Evolutionary conservation across 2,797 vertebrate species (phyloP).

Genomic region (Takifugu ocellatus): DNA sequence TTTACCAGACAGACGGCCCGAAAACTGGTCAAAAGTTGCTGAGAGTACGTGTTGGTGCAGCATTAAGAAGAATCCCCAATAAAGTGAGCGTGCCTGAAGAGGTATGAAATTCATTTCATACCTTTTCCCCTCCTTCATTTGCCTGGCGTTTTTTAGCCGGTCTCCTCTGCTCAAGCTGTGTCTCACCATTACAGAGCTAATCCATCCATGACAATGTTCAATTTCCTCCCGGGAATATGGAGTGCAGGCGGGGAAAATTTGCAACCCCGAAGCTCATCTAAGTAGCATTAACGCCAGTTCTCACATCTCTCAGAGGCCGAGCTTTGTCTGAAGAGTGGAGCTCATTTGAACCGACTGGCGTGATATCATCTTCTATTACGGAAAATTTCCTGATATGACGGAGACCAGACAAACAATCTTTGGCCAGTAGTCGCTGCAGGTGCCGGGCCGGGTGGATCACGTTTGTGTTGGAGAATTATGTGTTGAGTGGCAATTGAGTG

Average conservation of each 20-base stretch:
- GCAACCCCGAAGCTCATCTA: conserved; percentile 66
- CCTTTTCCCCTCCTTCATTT: conserved; percentile 83
- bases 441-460: conserved; percentile 10
- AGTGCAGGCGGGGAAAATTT: conserved; percentile 64
- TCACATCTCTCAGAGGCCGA: conserved; percentile 37
- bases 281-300: conserved; percentile 59
- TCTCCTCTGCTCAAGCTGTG: conserved; percentile 91
- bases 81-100: conserved; percentile 88
- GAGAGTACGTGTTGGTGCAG: conserved; percentile 45
- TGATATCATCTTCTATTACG: conserved; percentile 43
- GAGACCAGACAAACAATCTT: conserved; percentile 4
- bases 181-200: conserved; percentile 97
- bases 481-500: conserved; percentile 22
- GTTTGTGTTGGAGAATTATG: conserved; percentile 1
- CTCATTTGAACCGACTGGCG: conserved; percentile 44
- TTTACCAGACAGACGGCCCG: conserved; percentile 2
- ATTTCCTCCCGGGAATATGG: conserved; percentile 96
- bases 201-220: conserved; percentile 99
- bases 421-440: conserved; percentile 11
- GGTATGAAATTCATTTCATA: conserved; percentile 99
- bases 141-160: conserved; percentile 86
- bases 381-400: conserved; percentile 24
- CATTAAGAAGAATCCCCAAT: conserved; percentile 47
- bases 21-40: conserved; percentile 57
- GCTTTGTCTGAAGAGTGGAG: conserved; percentile 49